Evolutionary conservation across 1,140 invertebrate species (phyloP), one percentile per base, ranked within the genome.

Genomic region (Lordiphosa mommai): DNA sequence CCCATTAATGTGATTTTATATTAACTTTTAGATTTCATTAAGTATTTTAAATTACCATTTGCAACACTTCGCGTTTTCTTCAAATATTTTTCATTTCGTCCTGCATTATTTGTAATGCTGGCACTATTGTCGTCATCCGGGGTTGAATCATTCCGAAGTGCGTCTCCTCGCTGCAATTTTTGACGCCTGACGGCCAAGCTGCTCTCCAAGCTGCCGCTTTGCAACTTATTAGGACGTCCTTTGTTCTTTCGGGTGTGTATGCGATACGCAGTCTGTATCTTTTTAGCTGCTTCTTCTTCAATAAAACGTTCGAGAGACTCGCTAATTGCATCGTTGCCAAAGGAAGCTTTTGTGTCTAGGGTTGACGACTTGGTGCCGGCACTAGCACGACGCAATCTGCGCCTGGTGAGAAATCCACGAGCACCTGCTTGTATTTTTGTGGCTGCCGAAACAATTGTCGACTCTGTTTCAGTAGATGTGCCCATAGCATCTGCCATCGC

Each of bases 391-490:
- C 86, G 61, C 9, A 88, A 36, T 40, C 84, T 50, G 2, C 84
- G 60, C 4, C 79, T 67, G 2, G 82, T 72, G 5, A 77, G 44
- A 17, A 88, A 87, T 0, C 85, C 82, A 2, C 76, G 56, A n/a
- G 70, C 74, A 9, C 74, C 74, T 2, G 86, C 86, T 47, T 88
- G 84, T 23, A 88, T 84, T 57, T 87, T 89, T 0, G 87, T 87
- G 20, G 76, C 79, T 4, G 86, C 79, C 8, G 84, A 87, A 1
- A 86, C 80, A 61, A 88, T 87, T 3, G 88, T 88, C 2, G 88
- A 88, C 30, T 89, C 88, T 2, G 86, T 88, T 61, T 89, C 88
- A 2, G 84, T 88, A 8, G 88, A 88, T 8, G 84, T 87, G 0
- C 74, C 77, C 48, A 71, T 63, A 1, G 40, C 67, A 37, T 87